Conservation (phyloP, 1,140 invertebrate genomes). For the Eumeta japonica region DNA sequence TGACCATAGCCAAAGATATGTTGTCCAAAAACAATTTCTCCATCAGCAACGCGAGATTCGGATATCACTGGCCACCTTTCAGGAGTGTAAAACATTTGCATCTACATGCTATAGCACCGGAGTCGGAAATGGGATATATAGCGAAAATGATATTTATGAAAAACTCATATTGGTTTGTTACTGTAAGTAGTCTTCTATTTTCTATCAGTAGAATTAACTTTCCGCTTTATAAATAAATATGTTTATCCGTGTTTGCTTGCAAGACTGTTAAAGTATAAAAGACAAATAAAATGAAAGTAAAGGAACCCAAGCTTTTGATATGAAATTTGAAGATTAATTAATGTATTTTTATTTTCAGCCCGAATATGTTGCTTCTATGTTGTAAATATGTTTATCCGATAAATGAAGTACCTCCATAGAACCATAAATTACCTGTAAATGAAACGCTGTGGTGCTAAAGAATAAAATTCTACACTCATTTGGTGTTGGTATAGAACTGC, state of each 20-base stretch:
- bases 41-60: conserved; percentile 64
- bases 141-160: conserved; percentile 70
- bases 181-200: conserved; percentile 67
- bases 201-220: neutral
- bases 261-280: too few species aligned
- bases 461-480: too few species aligned
- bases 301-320: neutral
- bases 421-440: too few species aligned
- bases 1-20: conserved; percentile 64
- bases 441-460: too few species aligned
- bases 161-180: conserved; percentile 81
- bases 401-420: too few species aligned
- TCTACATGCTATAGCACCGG: conserved; percentile 82
- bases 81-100: conserved; percentile 81
- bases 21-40: conserved; percentile 58
- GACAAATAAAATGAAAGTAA: too few species aligned
- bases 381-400: too few species aligned
- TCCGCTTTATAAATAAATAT: neutral
- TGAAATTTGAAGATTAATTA: neutral
- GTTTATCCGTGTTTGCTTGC: too few species aligned
- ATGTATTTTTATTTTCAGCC: conserved; percentile 23
- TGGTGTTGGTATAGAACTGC: too few species aligned
- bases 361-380: conserved; percentile 26
- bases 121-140: conserved; percentile 72
- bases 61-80: conserved; percentile 92